Conservation (phyloP, 1,140 invertebrate species). For the Zaprionus tsacasi region DNA sequence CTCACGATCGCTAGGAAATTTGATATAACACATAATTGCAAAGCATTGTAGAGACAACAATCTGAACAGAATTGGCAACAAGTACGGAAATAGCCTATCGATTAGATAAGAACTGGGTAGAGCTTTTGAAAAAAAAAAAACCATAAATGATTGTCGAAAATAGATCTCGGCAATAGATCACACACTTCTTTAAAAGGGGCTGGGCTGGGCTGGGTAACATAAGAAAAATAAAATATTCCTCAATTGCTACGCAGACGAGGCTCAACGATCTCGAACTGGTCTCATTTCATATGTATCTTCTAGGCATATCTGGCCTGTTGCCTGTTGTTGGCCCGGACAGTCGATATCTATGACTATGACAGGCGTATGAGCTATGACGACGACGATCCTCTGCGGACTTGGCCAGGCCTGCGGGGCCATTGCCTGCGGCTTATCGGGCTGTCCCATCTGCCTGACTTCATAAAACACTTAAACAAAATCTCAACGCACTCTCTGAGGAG, state of each 20-base stretch:
- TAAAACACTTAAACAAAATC: conserved; percentile 71
- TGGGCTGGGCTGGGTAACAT: not conserved
- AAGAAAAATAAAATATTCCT: conserved; percentile 11
- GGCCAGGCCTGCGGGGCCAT: not conserved
- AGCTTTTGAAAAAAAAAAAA: not conserved
- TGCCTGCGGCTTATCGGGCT: conserved; percentile 61
- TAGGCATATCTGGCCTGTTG: conserved; percentile 23
- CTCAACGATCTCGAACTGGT: conserved; percentile 4
- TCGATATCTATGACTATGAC: conserved; percentile 66
- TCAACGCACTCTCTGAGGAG: not conserved
- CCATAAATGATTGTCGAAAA: conserved; percentile 10
- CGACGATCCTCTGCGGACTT: not conserved
- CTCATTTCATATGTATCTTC: conserved; percentile 40
- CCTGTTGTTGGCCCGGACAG: conserved; percentile 39
- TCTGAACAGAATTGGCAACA: conserved; percentile 8
- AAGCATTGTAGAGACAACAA: conserved; percentile 19
- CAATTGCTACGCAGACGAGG: not conserved
- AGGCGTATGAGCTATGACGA: conserved; percentile 62
- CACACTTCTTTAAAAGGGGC: not conserved
- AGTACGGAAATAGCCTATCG: conserved; percentile 27
- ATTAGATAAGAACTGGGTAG: conserved; percentile 17
- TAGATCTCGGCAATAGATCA: conserved; percentile 5
- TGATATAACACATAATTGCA: conserved; percentile 31
- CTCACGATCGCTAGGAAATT: conserved; percentile 20
- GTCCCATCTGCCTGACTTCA: conserved; percentile 73